These are phyloP conservation scores for Labroides dimidiatus DNA, from an alignment of 2,797 vertebrate genomes.

Conservation along the genomic window DNA sequence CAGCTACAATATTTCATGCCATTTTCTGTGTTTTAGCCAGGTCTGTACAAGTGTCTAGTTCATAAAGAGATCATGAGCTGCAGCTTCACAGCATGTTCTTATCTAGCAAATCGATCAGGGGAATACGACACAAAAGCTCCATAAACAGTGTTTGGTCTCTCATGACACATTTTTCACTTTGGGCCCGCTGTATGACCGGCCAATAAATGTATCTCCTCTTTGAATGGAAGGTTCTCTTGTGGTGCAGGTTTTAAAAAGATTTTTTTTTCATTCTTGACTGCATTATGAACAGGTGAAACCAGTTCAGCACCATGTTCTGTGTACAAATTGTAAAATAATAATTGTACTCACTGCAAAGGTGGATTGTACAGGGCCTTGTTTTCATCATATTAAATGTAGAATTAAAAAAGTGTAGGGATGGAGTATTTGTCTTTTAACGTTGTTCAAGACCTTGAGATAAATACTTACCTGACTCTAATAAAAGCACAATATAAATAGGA, in stretches of 20 bases:
- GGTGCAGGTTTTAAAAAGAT: constrained; percentile 85
- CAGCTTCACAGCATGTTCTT: constrained; percentile 88
- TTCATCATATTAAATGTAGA: constrained; percentile 99
- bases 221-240: constrained; percentile 85
- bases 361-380: constrained; percentile 99
- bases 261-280: constrained; percentile 75
- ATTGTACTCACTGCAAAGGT: constrained; percentile 98
- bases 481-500: constrained; percentile 33
- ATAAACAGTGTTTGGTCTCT: constrained; percentile 72
- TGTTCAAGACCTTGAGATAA: constrained; percentile 36
- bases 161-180: constrained; percentile 63
- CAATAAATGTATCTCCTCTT: constrained; percentile 74
- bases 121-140: constrained; percentile 75
- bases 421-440: constrained; percentile 14
- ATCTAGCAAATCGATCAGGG: constrained; percentile 76
- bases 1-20: constrained; percentile 67
- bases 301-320: constrained; percentile 87
- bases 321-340: constrained; percentile 99
- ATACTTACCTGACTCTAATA: constrained; percentile 50
- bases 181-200: constrained; percentile 80
- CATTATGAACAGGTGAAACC: constrained; percentile 82
- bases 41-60: constrained; percentile 53
- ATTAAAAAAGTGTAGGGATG: constrained; percentile 79
- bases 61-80: constrained; percentile 63
- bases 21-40: constrained; percentile 60